Conservation (phyloP, 2,113 vertebrate species). For the Mobula birostris region DNA sequence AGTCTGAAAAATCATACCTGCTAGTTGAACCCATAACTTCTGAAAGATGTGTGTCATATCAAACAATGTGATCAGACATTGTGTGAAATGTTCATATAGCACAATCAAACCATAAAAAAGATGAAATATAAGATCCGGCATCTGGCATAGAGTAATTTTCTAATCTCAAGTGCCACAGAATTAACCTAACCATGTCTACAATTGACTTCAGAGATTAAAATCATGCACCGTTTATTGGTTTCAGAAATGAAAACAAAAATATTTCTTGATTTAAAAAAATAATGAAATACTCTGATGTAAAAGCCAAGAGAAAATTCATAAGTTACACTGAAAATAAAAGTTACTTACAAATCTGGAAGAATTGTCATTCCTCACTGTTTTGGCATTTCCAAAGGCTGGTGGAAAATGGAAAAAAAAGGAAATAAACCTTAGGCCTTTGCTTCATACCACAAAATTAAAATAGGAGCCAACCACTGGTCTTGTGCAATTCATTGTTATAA, state of each 20-base stretch:
- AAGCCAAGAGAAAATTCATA: neutral
- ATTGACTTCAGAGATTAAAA: neutral
- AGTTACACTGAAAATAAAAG: slow-evolving; percentile 13
- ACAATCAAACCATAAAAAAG: neutral
- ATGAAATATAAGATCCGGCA: neutral
- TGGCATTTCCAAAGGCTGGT: slow-evolving; percentile 95
- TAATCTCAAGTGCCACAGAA: too few species aligned
- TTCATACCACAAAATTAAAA: neutral
- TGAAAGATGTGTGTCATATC: neutral
- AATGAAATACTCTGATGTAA: neutral
- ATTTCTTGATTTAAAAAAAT: neutral
- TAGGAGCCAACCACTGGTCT: neutral
- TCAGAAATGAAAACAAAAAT: neutral
- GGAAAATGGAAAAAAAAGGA: slow-evolving; percentile 38
- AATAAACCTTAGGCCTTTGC: neutral
- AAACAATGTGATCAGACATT: neutral
- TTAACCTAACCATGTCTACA: neutral
- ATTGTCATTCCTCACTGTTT: slow-evolving; percentile 96
- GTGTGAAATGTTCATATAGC: neutral
- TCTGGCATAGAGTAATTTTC: neutral
- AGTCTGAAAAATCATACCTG: neutral
- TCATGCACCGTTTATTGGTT: neutral
- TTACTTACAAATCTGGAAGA: slow-evolving; percentile 98
- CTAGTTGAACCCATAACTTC: neutral
- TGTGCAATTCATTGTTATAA: neutral